phyloP scores from a whole-genome alignment of 2,888 invertebrate species.

The Muscina levida region DNA sequence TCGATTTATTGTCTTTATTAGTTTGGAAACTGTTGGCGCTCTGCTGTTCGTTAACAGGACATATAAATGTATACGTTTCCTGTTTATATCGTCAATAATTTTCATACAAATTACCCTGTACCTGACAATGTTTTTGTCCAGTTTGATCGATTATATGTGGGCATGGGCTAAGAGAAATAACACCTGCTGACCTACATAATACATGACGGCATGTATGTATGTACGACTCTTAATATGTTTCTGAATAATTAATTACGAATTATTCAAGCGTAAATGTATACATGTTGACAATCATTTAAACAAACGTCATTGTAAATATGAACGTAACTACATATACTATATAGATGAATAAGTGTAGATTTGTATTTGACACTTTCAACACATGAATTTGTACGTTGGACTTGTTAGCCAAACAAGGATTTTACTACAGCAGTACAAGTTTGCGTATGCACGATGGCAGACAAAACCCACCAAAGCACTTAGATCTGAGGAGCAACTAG shows the following conservation, averaged over 20 bases:
- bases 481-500: too few species aligned
- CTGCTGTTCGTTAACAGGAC: too few species aligned
- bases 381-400: too few species aligned
- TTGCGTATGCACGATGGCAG: too few species aligned
- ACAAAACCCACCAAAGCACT: too few species aligned
- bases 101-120: neutral
- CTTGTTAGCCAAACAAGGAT: too few species aligned
- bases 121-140: neutral
- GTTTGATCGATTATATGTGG: neutral
- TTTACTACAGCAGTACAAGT: too few species aligned
- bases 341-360: neutral
- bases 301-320: neutral
- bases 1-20: too few species aligned
- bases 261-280: neutral
- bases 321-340: neutral
- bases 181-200: slow-evolving; percentile 32
- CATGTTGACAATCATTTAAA: neutral
- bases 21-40: too few species aligned
- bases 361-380: too few species aligned
- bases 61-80: too few species aligned
- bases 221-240: slow-evolving; percentile 5
- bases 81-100: neutral
- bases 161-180: neutral
- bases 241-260: slow-evolving; percentile 25
- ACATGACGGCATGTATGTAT: too few species aligned